Evolutionary conservation across 1,140 invertebrate species (phyloP).

Genomic region (Drosophila obscura): DNA sequence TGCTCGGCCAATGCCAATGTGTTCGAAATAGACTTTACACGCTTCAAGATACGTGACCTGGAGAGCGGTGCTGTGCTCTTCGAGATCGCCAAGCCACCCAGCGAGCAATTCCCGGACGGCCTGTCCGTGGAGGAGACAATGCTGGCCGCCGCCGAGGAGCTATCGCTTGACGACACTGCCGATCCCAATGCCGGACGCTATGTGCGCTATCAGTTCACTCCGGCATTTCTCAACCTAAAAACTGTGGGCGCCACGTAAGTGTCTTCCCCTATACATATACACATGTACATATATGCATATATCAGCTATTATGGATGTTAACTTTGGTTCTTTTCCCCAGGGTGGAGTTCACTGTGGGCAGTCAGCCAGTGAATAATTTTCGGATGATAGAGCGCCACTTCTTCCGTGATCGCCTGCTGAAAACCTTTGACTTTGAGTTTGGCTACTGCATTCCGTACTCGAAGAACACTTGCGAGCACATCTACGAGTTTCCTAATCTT

Average conservation of each 20-base stretch:
- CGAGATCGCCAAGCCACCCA: constrained; percentile 97
- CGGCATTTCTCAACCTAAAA: constrained; percentile 97
- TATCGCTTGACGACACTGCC: constrained; percentile 84
- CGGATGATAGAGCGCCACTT: constrained; percentile 99
- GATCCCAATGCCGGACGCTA: constrained; percentile 97
- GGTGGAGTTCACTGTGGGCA: constrained; percentile 98
- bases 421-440: constrained; percentile 99
- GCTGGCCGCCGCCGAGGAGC: constrained; percentile 86
- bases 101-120: constrained; percentile 85
- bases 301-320: background rate
- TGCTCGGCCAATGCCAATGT: constrained; percentile 97
- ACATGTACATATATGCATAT: background rate
- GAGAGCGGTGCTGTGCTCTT: constrained; percentile 96
- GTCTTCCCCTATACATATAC: too few relatives aligned
- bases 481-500: constrained; percentile 98
- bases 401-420: constrained; percentile 96
- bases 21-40: constrained; percentile 98
- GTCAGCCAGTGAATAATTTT: constrained; percentile 96
- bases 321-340: constrained; percentile 85
- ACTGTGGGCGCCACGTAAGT: constrained; percentile 96
- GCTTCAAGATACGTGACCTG: constrained; percentile 98
- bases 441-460: constrained; percentile 99
- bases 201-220: constrained; percentile 98
- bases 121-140: constrained; percentile 85
- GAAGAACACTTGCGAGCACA: constrained; percentile 98